phyloP scores from a whole-genome alignment of 2,797 vertebrate species.

The Coendou prehensilis region DNA sequence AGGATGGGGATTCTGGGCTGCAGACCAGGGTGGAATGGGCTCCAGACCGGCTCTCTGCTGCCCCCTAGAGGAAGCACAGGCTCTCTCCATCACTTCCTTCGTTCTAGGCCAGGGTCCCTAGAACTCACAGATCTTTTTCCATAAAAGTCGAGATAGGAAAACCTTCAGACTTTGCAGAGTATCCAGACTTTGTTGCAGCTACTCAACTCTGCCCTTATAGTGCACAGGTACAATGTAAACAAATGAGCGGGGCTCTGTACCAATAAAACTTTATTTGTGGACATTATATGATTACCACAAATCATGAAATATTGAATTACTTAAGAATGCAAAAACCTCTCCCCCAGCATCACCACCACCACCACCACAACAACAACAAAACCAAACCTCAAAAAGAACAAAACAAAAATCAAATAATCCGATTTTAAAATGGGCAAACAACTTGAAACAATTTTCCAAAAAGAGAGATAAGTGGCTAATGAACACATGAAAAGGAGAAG shows the following conservation, averaged over 20 bases:
- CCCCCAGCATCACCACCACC: background rate
- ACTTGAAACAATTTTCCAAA: background rate
- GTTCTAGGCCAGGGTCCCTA: background rate
- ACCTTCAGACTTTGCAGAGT: background rate
- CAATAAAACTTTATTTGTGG: background rate
- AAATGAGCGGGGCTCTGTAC: background rate
- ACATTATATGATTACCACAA: background rate
- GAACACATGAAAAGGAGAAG: background rate
- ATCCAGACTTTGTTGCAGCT: background rate
- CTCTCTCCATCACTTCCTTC: background rate
- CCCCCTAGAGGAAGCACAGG: background rate
- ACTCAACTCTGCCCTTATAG: fast-evolving
- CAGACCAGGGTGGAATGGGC: fast-evolving
- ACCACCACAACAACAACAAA: background rate
- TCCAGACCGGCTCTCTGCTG: conserved; percentile 46
- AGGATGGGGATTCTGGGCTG: background rate
- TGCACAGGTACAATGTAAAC: background rate
- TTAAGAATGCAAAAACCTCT: background rate
- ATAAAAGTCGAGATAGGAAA: background rate
- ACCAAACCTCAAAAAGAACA: background rate
- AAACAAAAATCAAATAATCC: background rate
- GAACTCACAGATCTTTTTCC: background rate
- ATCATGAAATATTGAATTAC: background rate
- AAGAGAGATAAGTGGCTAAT: background rate
- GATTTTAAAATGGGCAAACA: background rate